Evolutionary conservation across 2,797 vertebrate genomes (phyloP).

Genomic region (Myotis vivesi): DNA sequence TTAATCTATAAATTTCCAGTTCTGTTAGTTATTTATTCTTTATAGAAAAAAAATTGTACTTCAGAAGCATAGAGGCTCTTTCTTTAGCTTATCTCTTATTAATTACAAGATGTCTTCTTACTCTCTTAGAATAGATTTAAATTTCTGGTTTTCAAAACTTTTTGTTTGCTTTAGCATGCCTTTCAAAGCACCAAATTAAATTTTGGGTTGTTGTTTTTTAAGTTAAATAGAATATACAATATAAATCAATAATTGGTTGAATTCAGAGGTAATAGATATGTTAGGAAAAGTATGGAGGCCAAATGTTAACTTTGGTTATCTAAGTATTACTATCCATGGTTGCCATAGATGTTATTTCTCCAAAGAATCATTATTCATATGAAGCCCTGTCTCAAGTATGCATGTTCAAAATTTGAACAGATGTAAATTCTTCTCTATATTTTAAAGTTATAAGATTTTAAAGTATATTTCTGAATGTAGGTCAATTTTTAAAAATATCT

Average conservation of each 20-base stretch:
- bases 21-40: conserved; percentile 18
- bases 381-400: conserved; percentile 5
- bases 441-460: conserved; percentile 46
- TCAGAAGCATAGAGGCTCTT: not conserved
- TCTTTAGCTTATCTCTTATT: conserved; percentile 32
- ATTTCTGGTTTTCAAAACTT: conserved; percentile 38
- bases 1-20: conserved; percentile 52
- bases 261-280: not conserved
- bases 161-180: not conserved
- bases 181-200: conserved; percentile 23
- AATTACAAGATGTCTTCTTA: conserved; percentile 26
- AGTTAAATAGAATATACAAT: conserved; percentile 3
- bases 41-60: conserved; percentile 36
- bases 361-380: not conserved
- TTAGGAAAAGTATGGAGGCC: conserved; percentile 10
- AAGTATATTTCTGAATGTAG: conserved; percentile 24
- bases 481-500: conserved; percentile 26
- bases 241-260: conserved; percentile 28
- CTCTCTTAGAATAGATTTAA: conserved; percentile 19
- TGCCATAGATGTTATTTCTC: not conserved
- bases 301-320: conserved; percentile 20
- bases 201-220: not conserved
- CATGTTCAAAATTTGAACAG: conserved; percentile 48
- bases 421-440: not conserved
- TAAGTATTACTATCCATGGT: not conserved